Conservation (phyloP, 2,113 vertebrate genomes). For the Nothoprocta pentlandii region DNA sequence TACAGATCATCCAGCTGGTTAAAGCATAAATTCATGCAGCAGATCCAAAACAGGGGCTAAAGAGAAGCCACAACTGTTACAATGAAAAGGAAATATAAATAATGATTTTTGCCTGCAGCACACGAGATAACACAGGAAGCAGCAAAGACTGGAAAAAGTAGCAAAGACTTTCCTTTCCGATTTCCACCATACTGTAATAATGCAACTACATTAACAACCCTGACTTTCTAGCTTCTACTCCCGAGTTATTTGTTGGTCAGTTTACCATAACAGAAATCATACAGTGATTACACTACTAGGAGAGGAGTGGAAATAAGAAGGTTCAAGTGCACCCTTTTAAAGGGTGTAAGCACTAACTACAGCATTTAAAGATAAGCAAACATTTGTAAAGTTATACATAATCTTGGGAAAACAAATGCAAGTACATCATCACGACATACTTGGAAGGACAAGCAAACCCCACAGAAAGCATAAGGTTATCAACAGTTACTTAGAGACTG, state of each 20-base stretch:
- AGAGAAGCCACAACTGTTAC: constrained; percentile 33
- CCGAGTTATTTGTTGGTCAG: neutral
- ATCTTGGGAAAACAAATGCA: neutral
- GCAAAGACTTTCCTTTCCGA: neutral
- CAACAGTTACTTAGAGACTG: neutral
- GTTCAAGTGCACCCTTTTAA: neutral
- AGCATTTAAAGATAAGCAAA: neutral
- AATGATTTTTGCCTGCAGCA: constrained; percentile 31
- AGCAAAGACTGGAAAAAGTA: neutral
- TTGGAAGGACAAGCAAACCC: rapidly evolving
- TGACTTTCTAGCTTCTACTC: neutral
- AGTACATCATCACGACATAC: neutral
- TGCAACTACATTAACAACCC: neutral
- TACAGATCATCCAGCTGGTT: neutral
- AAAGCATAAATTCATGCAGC: constrained; percentile 7
- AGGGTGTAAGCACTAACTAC: neutral
- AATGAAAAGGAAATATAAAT: neutral
- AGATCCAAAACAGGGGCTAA: neutral
- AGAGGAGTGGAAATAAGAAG: neutral
- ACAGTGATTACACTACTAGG: neutral
- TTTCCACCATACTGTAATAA: neutral
- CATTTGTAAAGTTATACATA: neutral
- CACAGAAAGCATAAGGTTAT: neutral
- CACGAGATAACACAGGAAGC: neutral
- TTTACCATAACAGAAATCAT: neutral